Percentiles rank a stretch among this genome's conserved stretches.
Conservation (phyloP, 2,113 vertebrate species). For the Tragulus kanchil region DNA sequence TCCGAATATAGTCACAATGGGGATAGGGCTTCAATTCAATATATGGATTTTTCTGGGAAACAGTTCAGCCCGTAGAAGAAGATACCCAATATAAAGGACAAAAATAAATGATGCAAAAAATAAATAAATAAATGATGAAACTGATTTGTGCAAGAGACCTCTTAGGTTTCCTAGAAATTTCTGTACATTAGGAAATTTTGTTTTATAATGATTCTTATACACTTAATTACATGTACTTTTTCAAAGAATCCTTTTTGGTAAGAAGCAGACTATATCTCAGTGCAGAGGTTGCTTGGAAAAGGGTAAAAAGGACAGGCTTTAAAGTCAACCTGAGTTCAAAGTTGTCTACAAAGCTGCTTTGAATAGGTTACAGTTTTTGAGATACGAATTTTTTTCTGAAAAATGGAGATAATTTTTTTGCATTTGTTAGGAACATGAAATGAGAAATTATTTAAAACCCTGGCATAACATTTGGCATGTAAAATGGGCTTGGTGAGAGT, state of each 20-base stretch:
- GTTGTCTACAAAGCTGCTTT: background rate
- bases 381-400: conserved; percentile 44
- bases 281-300: background rate
- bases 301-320: background rate
- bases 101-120: too few relatives aligned
- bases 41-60: background rate
- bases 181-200: background rate
- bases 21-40: background rate
- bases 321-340: background rate
- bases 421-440: conserved; percentile 45
- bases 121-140: background rate
- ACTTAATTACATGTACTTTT: background rate
- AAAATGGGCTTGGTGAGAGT: conserved; percentile 22
- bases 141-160: background rate
- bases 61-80: background rate
- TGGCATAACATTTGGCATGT: background rate
- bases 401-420: conserved; percentile 33
- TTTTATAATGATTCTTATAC: background rate
- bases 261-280: background rate
- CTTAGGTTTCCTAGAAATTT: conserved; percentile 28
- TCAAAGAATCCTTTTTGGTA: background rate
- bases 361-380: background rate
- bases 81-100: background rate
- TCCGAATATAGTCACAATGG: background rate
- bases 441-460: conserved; percentile 8